Percentiles rank a stretch among this genome's conserved stretches.
These are phyloP conservation scores for Iphiclides podalirius DNA, from an alignment of 2,888 invertebrate species.

Conservation along the genomic window DNA sequence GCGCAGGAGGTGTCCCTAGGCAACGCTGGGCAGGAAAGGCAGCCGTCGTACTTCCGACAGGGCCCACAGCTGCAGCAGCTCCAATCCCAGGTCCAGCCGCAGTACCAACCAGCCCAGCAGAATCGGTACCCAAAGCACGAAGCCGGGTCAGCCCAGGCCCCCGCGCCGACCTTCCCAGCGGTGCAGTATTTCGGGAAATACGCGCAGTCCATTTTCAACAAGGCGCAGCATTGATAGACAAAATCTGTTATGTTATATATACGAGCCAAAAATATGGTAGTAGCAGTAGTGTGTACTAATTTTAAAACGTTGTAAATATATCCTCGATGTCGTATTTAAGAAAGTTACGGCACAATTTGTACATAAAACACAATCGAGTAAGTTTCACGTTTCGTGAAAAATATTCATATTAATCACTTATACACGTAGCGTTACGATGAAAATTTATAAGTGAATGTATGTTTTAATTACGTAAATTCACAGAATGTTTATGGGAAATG, in stretches of 20 bases:
- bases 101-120: constrained; percentile 31
- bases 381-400: too few species aligned
- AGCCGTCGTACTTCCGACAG: constrained; percentile 21
- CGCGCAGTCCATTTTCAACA: constrained; percentile 50
- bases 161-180: constrained; percentile 46
- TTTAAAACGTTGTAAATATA: constrained; percentile 10
- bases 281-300: neutral
- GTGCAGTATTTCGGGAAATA: constrained; percentile 63
- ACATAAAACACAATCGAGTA: too few species aligned
- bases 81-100: constrained; percentile 32
- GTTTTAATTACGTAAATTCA: too few species aligned
- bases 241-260: neutral
- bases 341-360: too few species aligned
- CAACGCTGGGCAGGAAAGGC: constrained; percentile 4
- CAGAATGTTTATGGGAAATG: too few species aligned
- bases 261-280: constrained; percentile 1
- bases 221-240: constrained; percentile 6
- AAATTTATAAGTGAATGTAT: too few species aligned
- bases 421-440: too few species aligned
- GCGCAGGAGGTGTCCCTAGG: constrained; percentile 2
- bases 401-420: too few species aligned
- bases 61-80: constrained; percentile 21
- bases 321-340: neutral
- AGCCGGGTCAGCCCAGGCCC: constrained; percentile 30
- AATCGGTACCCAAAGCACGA: constrained; percentile 14